These are phyloP conservation scores for Prinia subflava DNA, from an alignment of 2,113 vertebrate genomes.

Conservation along the genomic window DNA sequence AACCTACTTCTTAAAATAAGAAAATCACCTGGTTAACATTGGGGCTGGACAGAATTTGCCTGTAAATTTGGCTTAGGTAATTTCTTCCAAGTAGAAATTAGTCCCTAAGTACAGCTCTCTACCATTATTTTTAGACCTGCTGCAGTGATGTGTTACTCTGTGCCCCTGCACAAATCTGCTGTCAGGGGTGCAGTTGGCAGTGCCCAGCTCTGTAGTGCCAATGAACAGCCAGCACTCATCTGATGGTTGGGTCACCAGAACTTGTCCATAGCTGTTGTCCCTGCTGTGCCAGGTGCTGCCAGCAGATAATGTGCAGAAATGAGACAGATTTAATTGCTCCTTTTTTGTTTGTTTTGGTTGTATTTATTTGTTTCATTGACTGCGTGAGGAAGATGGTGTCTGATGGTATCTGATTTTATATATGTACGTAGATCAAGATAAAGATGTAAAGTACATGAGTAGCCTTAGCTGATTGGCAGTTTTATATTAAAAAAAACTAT, in stretches of 20 bases:
- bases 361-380: background rate
- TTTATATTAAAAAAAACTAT: background rate
- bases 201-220: background rate
- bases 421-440: background rate
- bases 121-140: background rate
- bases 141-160: background rate
- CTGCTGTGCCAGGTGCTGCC: background rate
- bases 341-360: background rate
- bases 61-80: background rate
- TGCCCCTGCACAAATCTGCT: fast-evolving
- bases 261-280: background rate
- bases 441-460: background rate
- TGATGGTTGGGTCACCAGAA: background rate
- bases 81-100: background rate
- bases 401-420: background rate
- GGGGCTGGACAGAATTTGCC: background rate
- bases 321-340: background rate
- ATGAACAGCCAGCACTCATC: background rate
- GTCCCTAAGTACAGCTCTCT: background rate
- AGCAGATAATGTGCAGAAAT: background rate
- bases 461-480: background rate
- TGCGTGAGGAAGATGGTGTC: background rate
- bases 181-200: background rate
- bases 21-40: background rate
- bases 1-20: background rate